Evolutionary conservation across 2,888 invertebrate species (phyloP), one percentile per base, ranked within the genome.

Genomic region (Spilosoma lubricipeda): DNA sequence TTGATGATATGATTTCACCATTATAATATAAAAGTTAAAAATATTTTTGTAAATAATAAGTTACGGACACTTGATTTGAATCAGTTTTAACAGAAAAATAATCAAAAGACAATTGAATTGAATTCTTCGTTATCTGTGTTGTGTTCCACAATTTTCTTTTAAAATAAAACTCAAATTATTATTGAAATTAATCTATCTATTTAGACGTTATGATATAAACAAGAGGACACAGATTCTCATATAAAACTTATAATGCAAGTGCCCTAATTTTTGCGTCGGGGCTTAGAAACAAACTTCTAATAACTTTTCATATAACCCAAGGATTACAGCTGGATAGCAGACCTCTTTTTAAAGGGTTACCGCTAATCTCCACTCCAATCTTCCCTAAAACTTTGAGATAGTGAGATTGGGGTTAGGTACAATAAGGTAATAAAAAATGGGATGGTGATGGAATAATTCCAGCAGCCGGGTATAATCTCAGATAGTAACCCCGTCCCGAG

Each of bases 401-500:
- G 63, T 63, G 15, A 63, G 18, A 15, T 63, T 30, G 30, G 18
- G 63, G 27, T 63, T 30, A 45, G 30, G 56, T 68, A 33, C n/a
- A 30, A 30, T 30, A 63, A 18, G 63, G 27, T 63, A 63, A 27
- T 0, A 63, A 27, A 27, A 18, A 63, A 30, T 63, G 18, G 63
- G 2, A 63, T 59, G 27, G 27, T 27, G 27, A 59, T 59, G n/a
- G 30, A 7, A 63, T 63, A 63, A 63, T 63, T 30, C 39, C 65
- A 30, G 45, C 23, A 27, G 27, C 20, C 73, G 5, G 8, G 23
- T 39, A 52, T 23, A 23, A 71, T 71, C 48, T 33, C 18, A 45
- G 56, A 71, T 67, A 64, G 39, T 67, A 36, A 59, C 48, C 59
- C 56, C 52, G 36, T 63, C 33, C 71, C 67, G 67, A 71, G 45